phyloP scores from a whole-genome alignment of 2,888 invertebrate genomes.

The Tetramorium bicarinatum region DNA sequence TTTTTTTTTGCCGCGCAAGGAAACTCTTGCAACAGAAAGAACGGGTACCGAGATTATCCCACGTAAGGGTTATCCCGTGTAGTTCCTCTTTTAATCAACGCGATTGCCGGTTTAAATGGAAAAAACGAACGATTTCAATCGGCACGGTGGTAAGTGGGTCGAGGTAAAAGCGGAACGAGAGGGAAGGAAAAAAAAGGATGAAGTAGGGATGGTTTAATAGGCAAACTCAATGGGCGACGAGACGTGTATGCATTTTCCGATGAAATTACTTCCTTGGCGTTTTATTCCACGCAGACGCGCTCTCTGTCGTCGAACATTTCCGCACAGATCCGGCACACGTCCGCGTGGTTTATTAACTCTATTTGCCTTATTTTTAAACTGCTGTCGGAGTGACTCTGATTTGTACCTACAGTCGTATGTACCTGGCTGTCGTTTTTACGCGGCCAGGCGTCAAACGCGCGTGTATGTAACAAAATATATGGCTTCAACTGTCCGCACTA shows the following conservation, averaged over 20 bases:
- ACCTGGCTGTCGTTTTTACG: conserved; percentile 17
- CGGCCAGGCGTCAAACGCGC: conserved; percentile 10
- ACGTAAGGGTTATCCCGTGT: conserved; percentile 24
- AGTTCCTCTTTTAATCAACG: conserved; percentile 32
- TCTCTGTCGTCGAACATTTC: not conserved
- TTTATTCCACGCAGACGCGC: conserved; percentile 7
- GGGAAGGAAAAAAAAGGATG: conserved; percentile 5
- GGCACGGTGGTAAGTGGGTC: conserved; percentile 39
- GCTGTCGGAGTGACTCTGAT: not conserved
- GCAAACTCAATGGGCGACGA: conserved; percentile 35
- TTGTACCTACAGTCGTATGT: not conserved
- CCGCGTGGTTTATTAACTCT: conserved; percentile 16
- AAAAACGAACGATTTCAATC: conserved; percentile 42
- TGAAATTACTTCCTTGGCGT: conserved; percentile 47
- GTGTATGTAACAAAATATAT: not conserved
- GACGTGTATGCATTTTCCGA: conserved; percentile 39
- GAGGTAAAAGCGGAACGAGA: conserved; percentile 38
- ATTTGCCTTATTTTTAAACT: conserved; percentile 15
- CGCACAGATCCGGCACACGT: not conserved
- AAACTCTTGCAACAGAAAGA: not conserved
- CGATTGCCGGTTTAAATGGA: conserved; percentile 36
- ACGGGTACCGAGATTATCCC: not conserved
- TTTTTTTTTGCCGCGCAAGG: not conserved
- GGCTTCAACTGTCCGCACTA: not conserved
- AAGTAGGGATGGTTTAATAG: conserved; percentile 49